These are phyloP conservation scores for Pampus argenteus DNA, from an alignment of 2,797 vertebrate species.

Conservation along the genomic window DNA sequence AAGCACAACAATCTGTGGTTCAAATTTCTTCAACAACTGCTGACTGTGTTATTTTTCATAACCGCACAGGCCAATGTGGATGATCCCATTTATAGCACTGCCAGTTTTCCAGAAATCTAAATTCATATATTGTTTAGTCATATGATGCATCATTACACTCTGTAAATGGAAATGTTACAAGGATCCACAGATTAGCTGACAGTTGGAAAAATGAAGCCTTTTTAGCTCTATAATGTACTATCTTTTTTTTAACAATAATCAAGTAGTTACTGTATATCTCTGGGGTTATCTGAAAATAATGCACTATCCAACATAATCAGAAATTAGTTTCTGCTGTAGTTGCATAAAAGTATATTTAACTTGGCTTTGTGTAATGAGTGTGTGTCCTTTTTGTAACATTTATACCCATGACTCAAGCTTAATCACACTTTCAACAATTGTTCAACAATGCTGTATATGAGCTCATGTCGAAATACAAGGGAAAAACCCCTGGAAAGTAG, in stretches of 20 bases:
- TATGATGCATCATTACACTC: background rate
- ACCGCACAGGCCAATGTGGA: background rate
- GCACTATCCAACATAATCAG: background rate
- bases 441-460: background rate
- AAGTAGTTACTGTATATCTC: background rate
- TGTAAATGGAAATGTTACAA: background rate
- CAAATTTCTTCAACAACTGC: too few relatives aligned
- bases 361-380: constrained; percentile 1
- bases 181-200: background rate
- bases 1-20: background rate
- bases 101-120: background rate
- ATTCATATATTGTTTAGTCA: background rate
- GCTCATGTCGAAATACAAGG: constrained; percentile 6
- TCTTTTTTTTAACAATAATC: background rate
- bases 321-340: background rate
- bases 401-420: constrained; percentile 15
- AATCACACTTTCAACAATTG: constrained; percentile 3
- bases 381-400: constrained; percentile 14
- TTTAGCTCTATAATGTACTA: background rate
- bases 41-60: background rate
- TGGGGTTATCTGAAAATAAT: constrained; percentile 6
- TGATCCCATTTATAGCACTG: background rate
- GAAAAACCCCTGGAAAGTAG: constrained; percentile 9
- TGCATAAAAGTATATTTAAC: background rate
- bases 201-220: background rate